These are phyloP conservation scores for Metellina segmentata DNA, from an alignment of 2,888 invertebrate species.

Conservation along the genomic window DNA sequence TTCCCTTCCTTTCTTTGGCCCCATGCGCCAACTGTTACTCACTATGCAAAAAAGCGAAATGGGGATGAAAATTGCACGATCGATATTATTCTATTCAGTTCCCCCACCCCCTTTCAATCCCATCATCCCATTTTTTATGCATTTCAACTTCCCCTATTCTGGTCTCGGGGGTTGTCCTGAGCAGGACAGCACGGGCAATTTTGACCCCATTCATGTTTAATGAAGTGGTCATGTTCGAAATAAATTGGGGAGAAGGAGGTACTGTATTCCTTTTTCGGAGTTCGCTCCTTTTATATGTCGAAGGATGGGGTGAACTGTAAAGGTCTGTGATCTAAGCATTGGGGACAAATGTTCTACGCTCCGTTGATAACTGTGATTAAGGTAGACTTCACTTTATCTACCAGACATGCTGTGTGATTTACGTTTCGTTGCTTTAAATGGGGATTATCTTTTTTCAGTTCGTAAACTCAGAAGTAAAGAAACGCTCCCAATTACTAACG, in stretches of 20 bases:
- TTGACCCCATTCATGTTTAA: slow-evolving; percentile 58
- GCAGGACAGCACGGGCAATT: slow-evolving; percentile 38
- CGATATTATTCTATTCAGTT: slow-evolving; percentile 30
- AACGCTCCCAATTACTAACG: no score
- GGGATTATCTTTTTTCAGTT: not conserved
- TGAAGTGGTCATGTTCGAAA: slow-evolving; percentile 57
- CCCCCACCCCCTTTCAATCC: not conserved
- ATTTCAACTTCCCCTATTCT: not conserved
- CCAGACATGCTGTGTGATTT: not conserved
- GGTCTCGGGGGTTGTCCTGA: slow-evolving; percentile 2
- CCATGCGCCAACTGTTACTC: not conserved
- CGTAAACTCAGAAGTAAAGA: not conserved
- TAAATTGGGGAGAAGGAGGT: slow-evolving; percentile 13
- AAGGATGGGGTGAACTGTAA: no score
- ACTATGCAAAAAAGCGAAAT: not conserved
- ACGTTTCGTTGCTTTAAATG: not conserved
- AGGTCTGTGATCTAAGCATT: no score
- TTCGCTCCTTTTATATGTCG: not conserved
- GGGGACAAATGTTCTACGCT: not conserved
- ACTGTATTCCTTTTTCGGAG: not conserved
- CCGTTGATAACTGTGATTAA: not conserved
- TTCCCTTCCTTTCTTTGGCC: not conserved
- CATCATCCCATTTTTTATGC: slow-evolving; percentile 16
- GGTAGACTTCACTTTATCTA: not conserved
- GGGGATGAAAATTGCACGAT: not conserved